Evolutionary conservation across 2,888 invertebrate genomes (phyloP).

Genomic region (Thymelicus sylvestris): DNA sequence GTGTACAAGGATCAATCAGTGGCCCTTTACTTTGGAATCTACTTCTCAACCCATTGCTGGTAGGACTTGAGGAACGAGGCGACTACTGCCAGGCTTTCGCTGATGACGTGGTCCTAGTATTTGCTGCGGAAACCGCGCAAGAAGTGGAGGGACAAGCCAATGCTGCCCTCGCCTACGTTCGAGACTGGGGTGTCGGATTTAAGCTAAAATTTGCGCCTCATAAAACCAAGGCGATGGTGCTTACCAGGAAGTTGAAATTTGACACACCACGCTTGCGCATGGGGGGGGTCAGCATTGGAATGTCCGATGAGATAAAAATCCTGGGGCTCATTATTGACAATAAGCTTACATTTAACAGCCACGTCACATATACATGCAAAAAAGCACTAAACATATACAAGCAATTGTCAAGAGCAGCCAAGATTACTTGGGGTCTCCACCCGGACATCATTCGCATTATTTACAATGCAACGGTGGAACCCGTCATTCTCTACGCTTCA

Average conservation of each 20-base stretch:
- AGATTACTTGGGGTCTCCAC: conserved; percentile 29
- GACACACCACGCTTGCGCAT: conserved; percentile 38
- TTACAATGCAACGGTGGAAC: conserved; percentile 1
- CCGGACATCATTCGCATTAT: conserved; percentile 15
- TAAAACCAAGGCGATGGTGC: conserved; percentile 36
- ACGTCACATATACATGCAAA: conserved; percentile 26
- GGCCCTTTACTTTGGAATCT: too few species aligned
- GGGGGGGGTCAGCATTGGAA: not conserved
- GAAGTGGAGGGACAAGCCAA: not conserved
- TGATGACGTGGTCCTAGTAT: not conserved
- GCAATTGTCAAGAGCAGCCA: conserved; percentile 30
- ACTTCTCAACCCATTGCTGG: conserved; percentile 5
- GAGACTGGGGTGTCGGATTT: conserved; percentile 38
- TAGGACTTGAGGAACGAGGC: not conserved
- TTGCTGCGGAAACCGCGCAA: not conserved
- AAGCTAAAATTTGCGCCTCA: conserved; percentile 37
- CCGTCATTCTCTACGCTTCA: conserved; percentile 2
- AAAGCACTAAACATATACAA: conserved; percentile 23
- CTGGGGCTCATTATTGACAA: conserved; percentile 38
- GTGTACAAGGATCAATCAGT: too few species aligned
- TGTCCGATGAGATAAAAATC: conserved; percentile 33
- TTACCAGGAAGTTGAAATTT: conserved; percentile 36
- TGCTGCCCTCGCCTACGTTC: not conserved
- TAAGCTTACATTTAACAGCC: conserved; percentile 36
- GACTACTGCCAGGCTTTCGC: too few species aligned